phyloP scores from a whole-genome alignment of 2,797 vertebrate species.

The Platyrinchus mystaceus region DNA sequence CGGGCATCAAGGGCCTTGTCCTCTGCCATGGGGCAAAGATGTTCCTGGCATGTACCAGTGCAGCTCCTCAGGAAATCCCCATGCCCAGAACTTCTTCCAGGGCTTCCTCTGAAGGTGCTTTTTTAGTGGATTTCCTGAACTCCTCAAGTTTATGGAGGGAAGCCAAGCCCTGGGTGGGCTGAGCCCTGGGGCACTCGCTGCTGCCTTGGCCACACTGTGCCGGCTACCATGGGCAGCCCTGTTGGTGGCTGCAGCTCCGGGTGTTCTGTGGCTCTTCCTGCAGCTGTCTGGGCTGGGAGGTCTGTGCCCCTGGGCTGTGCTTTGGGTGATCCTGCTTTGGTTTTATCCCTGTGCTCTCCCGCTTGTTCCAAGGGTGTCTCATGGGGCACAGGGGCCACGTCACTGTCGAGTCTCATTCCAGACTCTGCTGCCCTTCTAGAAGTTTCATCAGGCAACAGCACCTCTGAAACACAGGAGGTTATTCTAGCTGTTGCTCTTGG shows the following conservation, averaged over 20 bases:
- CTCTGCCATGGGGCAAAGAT: rapidly evolving
- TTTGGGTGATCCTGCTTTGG: background rate
- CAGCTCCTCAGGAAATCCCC: background rate
- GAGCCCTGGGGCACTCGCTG: background rate
- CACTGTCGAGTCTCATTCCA: background rate
- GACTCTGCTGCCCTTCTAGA: background rate
- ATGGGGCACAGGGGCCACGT: rapidly evolving
- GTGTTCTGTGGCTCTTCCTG: background rate
- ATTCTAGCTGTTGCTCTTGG: background rate
- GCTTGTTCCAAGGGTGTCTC: background rate
- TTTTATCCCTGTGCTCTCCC: background rate
- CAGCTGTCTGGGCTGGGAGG: background rate
- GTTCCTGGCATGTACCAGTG: background rate
- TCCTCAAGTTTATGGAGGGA: background rate
- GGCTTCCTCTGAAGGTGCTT: background rate
- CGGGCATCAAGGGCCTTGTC: background rate
- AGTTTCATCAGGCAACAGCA: background rate
- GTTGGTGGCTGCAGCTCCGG: background rate
- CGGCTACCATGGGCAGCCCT: background rate
- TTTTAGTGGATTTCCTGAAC: background rate
- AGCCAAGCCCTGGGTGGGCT: background rate
- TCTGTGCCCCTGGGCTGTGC: background rate
- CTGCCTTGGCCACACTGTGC: rapidly evolving
- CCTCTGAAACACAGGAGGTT: background rate
- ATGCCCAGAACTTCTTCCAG: background rate